Evolutionary conservation across 2,888 invertebrate species (phyloP), one percentile per base, ranked within the genome.

Genomic region (Megamerina dolium): DNA sequence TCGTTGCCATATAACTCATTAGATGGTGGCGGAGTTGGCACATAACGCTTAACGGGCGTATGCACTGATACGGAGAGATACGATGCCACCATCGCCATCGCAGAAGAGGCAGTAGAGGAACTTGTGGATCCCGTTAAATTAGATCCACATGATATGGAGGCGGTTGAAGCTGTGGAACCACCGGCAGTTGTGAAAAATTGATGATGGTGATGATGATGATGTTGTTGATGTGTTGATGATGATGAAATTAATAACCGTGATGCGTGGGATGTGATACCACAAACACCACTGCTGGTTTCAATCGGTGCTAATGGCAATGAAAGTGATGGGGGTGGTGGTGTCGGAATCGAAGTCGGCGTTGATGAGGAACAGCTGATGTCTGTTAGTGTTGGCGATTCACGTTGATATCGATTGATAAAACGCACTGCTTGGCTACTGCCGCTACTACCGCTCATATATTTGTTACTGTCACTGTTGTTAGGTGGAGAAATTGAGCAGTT

Each of bases 11-110:
- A 69, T 1, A 63, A 36, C 37, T 70, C 67, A 30, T 52, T 56
- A n/a, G 63, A 52, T 30, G 70, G 62, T 3, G 72, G 70, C 16
- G 72, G 72, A 5, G 70, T 71, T 4, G 72, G 72, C 13, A 72
- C 64, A 45, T 72, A 72, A 0, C 72, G 66, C 38, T 72, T 72
- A 1, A 72, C 68, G 3, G 72, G 72, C 5, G 72, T 72, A 45
- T 72, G 72, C 5, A 68, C 70, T 12, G 68, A 61, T n/a, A 72
- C 67, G 1, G 70, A 61, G 35, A 72, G 51, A 50, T 70, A 72
- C 3, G 64, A n/a, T n/a, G n/a, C n/a, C n/a, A n/a, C n/a, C n/a
- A n/a, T n/a, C n/a, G n/a, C n/a, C n/a, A n/a, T n/a, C n/a, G n/a
- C n/a, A n/a, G n/a, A n/a, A n/a, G n/a, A n/a, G n/a, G n/a, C n/a